These are phyloP conservation scores for Apodemia mormo DNA, from an alignment of 2,888 invertebrate species.

Conservation along the genomic window DNA sequence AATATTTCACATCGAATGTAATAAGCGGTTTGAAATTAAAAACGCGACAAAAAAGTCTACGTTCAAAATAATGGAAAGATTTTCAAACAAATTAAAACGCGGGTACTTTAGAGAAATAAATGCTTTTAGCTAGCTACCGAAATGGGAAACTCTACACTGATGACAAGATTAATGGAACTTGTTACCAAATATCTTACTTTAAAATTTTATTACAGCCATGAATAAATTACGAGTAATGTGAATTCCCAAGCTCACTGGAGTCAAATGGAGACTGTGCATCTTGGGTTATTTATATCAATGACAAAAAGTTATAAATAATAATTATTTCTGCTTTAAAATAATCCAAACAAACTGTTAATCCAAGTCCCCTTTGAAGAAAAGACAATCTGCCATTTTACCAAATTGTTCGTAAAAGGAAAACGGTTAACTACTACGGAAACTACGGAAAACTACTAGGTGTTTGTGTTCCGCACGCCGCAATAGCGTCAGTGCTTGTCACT, in stretches of 20 bases:
- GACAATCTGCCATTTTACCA: too few species aligned
- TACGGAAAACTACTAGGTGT: too few species aligned
- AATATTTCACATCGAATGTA: neutral
- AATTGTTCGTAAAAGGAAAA: too few species aligned
- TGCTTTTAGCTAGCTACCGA: conserved; percentile 2
- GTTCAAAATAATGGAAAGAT: too few species aligned
- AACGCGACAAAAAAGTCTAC: neutral
- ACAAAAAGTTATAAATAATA: neutral
- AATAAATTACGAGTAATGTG: too few species aligned
- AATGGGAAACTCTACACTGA: neutral
- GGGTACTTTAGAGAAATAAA: neutral
- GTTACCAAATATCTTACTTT: neutral
- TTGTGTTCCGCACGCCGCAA: neutral
- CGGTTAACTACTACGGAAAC: too few species aligned
- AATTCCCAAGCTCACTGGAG: too few species aligned
- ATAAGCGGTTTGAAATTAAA: neutral
- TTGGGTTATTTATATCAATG: too few species aligned
- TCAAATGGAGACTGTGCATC: too few species aligned
- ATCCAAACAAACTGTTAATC: too few species aligned
- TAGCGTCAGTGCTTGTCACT: neutral
- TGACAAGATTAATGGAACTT: neutral
- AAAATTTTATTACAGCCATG: neutral
- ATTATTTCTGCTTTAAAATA: too few species aligned
- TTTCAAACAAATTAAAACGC: neutral
- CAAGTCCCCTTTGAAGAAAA: too few species aligned